Evolutionary conservation across 1,140 invertebrate genomes (phyloP), one percentile per base, ranked within the genome.

Genomic region (Episyrphus balteatus): DNA sequence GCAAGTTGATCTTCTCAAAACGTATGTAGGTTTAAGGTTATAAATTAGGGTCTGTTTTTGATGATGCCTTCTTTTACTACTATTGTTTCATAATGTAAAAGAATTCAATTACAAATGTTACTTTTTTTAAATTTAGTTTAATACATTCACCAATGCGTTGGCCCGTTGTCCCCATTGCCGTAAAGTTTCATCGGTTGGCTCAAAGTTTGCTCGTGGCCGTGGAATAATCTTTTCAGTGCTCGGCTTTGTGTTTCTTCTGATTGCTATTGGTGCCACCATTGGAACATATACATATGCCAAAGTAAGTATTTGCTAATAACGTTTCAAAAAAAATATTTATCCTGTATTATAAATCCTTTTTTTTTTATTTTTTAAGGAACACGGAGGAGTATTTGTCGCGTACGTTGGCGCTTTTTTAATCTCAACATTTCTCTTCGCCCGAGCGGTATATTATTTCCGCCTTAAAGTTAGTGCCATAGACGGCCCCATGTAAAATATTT

Each of bases 91-190:
- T n/a, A n/a, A n/a, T n/a, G n/a, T n/a, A n/a, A n/a, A n/a, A n/a
- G n/a, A n/a, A n/a, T n/a, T n/a, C n/a, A n/a, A n/a, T n/a, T n/a
- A n/a, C n/a, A n/a, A n/a, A n/a, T n/a, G n/a, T 49, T 30, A 21
- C 14, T 43, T 31, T 47, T 51, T 57, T 67, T 49, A 51, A 55
- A 78, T 80, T 33, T 75, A 93, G 88, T 96, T 95, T 67, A 93
- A 95, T 68, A 88, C 88, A 51, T 72, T 93, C 62, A 89, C 87
- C 62, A 96, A 95, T 73, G 84, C 91, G 50, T 75, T 96, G 48
- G 92, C 92, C n/a, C 80, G 91, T 63, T 97, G 93, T 77, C 92
- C 93, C 32, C 89, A 94, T 71, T 97, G 92, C 72, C 79, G 89
- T 49, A 92, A 91, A 74, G 86, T 95, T 58, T 94, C 91, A 31